phyloP scores from a whole-genome alignment of 2,888 invertebrate species.

The Cepaea hortensis region DNA sequence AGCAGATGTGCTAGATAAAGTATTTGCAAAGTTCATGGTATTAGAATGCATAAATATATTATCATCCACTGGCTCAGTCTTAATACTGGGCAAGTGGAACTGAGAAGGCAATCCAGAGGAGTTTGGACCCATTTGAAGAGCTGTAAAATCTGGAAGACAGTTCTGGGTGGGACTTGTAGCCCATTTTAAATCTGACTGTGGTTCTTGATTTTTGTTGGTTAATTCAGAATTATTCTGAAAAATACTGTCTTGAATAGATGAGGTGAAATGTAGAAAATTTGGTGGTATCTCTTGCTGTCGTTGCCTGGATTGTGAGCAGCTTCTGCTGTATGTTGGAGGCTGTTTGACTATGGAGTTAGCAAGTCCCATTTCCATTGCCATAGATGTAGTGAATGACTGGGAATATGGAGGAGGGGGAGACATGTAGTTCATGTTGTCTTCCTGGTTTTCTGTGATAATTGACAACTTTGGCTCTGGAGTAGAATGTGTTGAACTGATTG shows the following conservation, averaged over 20 bases:
- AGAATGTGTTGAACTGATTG: constrained; percentile 64
- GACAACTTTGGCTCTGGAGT: constrained; percentile 63
- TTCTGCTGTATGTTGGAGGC: constrained; percentile 81
- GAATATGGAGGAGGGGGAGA: constrained; percentile 70
- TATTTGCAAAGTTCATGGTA: constrained; percentile 56
- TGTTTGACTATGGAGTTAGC: constrained; percentile 79
- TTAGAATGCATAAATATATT: constrained; percentile 56
- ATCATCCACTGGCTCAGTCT: constrained; percentile 58
- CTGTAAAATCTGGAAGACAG: constrained; percentile 69
- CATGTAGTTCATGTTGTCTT: constrained; percentile 56
- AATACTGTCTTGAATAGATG: constrained; percentile 48
- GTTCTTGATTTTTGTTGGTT: constrained; percentile 46
- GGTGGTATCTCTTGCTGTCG: constrained; percentile 33
- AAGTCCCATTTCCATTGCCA: constrained; percentile 70
- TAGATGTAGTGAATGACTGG: constrained; percentile 53
- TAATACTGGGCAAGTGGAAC: constrained; percentile 58
- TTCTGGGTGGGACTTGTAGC: constrained; percentile 50
- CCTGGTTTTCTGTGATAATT: constrained; percentile 56
- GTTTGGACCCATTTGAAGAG: constrained; percentile 60
- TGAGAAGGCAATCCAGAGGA: constrained; percentile 48
- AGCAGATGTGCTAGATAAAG: constrained; percentile 46
- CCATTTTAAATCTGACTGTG: constrained; percentile 54
- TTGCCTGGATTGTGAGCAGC: constrained; percentile 66
- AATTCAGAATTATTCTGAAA: constrained; percentile 51
- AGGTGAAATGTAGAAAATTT: constrained; percentile 47